A percentile compares a stretch with the other conserved stretches of the same genome.
Evolutionary conservation across 2,797 vertebrate genomes (phyloP).

Genomic region (Anniella stebbinsi): DNA sequence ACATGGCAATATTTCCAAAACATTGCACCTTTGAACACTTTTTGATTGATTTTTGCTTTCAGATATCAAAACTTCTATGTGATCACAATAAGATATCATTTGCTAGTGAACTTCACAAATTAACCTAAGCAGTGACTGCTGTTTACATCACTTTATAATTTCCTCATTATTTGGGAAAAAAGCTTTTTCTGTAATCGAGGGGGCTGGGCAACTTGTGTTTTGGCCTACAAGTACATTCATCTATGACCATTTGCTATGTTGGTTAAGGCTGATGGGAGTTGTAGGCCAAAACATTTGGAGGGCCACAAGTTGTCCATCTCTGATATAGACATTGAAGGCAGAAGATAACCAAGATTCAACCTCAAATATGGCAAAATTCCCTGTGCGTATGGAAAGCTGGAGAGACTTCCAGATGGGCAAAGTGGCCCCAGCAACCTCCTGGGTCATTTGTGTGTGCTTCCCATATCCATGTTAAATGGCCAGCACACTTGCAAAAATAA

Average conservation of each 20-base stretch:
- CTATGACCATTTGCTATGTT: no score
- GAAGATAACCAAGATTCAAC: slow-evolving; percentile 16
- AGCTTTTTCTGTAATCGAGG: slow-evolving; percentile 30
- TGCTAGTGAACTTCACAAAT: slow-evolving; percentile 61
- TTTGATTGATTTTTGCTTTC: slow-evolving; percentile 72
- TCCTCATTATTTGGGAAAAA: slow-evolving; percentile 47
- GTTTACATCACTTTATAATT: slow-evolving; percentile 48
- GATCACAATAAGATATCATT: slow-evolving; percentile 55
- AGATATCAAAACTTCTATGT: slow-evolving; percentile 72
- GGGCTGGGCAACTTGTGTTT: no score
- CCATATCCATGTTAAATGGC: background rate
- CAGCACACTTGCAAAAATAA: background rate
- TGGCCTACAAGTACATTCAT: no score
- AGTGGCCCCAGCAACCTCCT: background rate
- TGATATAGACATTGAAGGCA: slow-evolving; percentile 15
- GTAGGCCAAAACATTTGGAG: no score
- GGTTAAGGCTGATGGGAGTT: no score
- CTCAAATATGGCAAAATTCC: background rate
- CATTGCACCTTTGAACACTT: slow-evolving; percentile 75
- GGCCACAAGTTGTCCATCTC: background rate
- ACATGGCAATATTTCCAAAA: slow-evolving; percentile 84
- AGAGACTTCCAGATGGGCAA: background rate
- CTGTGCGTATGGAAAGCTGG: background rate
- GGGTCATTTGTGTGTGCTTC: background rate
- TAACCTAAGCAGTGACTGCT: slow-evolving; percentile 45